These are phyloP conservation scores for Valencia hispanica DNA, from an alignment of 2,797 vertebrate genomes.

Conservation along the genomic window DNA sequence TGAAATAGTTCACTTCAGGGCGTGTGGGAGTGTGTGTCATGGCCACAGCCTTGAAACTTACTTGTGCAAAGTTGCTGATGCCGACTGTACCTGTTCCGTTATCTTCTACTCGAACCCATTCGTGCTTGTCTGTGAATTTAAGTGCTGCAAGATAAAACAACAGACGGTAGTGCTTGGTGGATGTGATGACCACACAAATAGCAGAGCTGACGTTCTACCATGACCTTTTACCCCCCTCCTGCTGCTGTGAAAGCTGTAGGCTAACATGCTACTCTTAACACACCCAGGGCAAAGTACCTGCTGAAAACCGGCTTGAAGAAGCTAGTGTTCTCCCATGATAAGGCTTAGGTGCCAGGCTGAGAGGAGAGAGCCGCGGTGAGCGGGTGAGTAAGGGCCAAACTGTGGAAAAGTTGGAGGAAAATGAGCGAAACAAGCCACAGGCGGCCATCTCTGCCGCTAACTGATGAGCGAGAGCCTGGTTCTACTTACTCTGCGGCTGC, in stretches of 20 bases:
- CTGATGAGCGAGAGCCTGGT: constrained; percentile 49
- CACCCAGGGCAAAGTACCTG: constrained; percentile 65
- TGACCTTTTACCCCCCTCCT: constrained; percentile 41
- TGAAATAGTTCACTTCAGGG: not conserved
- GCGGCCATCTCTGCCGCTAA: constrained; percentile 79
- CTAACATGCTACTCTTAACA: constrained; percentile 29
- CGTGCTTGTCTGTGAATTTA: constrained; percentile 97
- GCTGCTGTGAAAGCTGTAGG: constrained; percentile 15
- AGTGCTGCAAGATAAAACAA: constrained; percentile 83
- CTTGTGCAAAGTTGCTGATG: constrained; percentile 97
- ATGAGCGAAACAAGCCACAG: constrained; percentile 67
- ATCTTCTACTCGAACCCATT: constrained; percentile 93
- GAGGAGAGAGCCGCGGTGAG: constrained; percentile 26
- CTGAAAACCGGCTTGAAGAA: constrained; percentile 60
- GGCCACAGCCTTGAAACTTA: constrained; percentile 53
- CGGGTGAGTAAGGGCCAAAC: constrained; percentile 62
- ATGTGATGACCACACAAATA: not conserved
- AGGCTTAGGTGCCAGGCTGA: constrained; percentile 40
- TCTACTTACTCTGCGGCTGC: constrained; percentile 40
- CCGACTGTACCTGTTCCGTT: constrained; percentile 90
- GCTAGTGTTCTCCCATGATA: constrained; percentile 64
- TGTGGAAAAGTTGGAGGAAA: constrained; percentile 71
- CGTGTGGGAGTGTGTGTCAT: not conserved
- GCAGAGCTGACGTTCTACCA: not conserved
- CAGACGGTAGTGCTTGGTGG: not conserved